These are phyloP conservation scores for Meganola albula DNA, from an alignment of 2,888 invertebrate genomes.

Conservation along the genomic window DNA sequence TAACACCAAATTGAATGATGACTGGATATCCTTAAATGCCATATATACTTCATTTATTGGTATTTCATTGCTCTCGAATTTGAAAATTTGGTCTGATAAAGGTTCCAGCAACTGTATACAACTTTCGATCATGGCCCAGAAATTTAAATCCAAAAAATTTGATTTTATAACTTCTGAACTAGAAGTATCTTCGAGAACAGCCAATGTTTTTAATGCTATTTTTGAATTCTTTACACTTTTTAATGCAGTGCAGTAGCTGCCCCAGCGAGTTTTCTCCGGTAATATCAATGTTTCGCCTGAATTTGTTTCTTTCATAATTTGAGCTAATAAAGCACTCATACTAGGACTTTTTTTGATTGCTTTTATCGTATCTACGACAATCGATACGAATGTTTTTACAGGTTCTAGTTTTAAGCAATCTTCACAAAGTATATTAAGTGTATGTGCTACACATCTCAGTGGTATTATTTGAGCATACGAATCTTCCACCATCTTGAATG, in stretches of 20 bases:
- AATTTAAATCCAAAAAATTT: slow-evolving; percentile 17
- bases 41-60: slow-evolving; percentile 16
- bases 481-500: slow-evolving; percentile 16
- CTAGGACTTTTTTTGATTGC: slow-evolving; percentile 12
- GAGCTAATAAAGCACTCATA: slow-evolving; percentile 14
- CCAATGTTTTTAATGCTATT: slow-evolving; percentile 16
- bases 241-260: slow-evolving; percentile 19
- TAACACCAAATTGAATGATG: slow-evolving; percentile 12
- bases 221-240: slow-evolving; percentile 18
- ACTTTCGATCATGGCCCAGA: slow-evolving; percentile 18
- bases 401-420: slow-evolving; percentile 9
- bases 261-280: slow-evolving; percentile 19
- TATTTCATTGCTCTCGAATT: slow-evolving; percentile 15
- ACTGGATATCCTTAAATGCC: slow-evolving; percentile 16
- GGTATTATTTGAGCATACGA: slow-evolving; percentile 11
- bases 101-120: slow-evolving; percentile 15
- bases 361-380: slow-evolving; percentile 11
- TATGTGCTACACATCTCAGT: slow-evolving; percentile 9
- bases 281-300: slow-evolving; percentile 21
- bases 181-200: slow-evolving; percentile 17
- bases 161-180: slow-evolving; percentile 12
- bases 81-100: slow-evolving; percentile 14
- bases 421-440: not conserved
- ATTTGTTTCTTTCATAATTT: slow-evolving; percentile 18
- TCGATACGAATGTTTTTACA: slow-evolving; percentile 3